Conservation (phyloP, 2,797 vertebrate genomes). For the Podarcis lilfordi region DNA sequence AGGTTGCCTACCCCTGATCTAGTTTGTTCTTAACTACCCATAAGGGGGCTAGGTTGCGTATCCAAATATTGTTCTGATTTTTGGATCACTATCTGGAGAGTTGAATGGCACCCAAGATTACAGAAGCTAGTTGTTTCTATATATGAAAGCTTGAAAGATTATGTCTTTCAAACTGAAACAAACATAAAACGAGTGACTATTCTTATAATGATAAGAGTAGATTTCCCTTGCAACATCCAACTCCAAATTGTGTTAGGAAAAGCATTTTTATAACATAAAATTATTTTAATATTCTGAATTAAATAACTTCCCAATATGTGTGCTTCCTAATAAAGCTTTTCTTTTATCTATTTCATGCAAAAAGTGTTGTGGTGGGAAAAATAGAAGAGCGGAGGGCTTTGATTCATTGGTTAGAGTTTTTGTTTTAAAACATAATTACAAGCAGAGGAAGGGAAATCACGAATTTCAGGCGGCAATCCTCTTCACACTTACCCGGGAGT, state of each 20-base stretch:
- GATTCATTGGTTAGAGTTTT: not conserved
- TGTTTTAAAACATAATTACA: not conserved
- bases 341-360: not conserved
- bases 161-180: not conserved
- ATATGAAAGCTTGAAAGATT: not conserved
- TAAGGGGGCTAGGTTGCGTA: not conserved
- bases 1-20: too few relatives aligned
- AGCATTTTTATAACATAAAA: not conserved
- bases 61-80: not conserved
- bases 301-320: not conserved
- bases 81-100: not conserved
- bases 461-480: not conserved
- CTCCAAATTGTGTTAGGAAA: too few relatives aligned
- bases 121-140: not conserved
- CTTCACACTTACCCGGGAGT: not conserved
- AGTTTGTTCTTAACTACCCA: not conserved
- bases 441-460: not conserved
- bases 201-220: not conserved
- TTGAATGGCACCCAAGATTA: not conserved
- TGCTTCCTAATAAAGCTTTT: not conserved
- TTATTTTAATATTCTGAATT: not conserved
- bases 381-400: not conserved
- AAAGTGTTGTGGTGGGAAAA: not conserved
- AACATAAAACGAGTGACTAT: not conserved
- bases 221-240: not conserved